Conservation (phyloP, 2,797 vertebrate genomes). For the Botia almorhae region DNA sequence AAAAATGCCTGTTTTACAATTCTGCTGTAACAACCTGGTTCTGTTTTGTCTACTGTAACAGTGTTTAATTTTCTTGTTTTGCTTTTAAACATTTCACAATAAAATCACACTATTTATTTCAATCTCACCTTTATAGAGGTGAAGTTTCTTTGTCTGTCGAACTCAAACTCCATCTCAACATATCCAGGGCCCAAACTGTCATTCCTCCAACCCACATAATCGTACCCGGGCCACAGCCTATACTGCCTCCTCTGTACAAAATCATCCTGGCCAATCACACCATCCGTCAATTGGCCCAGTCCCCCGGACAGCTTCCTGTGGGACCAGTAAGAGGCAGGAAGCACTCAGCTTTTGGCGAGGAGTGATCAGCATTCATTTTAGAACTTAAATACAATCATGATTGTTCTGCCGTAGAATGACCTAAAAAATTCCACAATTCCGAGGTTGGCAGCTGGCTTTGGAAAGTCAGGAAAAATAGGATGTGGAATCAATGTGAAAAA, state of each 20-base stretch:
- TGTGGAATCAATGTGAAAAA: not conserved
- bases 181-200: constrained; percentile 73
- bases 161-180: constrained; percentile 85
- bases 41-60: no score
- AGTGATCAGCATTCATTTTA: constrained; percentile 31
- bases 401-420: constrained; percentile 32
- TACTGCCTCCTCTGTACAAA: constrained; percentile 78
- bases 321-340: constrained; percentile 35
- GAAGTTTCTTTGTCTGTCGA: constrained; percentile 84
- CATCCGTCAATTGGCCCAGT: constrained; percentile 85
- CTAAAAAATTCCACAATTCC: not conserved
- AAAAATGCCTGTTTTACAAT: no score
- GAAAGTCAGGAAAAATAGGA: constrained; percentile 1
- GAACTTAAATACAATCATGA: constrained; percentile 12
- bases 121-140: constrained; percentile 84
- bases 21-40: no score
- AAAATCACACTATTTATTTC: no score
- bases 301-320: constrained; percentile 79
- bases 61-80: no score
- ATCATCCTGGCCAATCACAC: constrained; percentile 81
- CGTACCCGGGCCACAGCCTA: constrained; percentile 82
- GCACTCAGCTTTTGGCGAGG: constrained; percentile 12
- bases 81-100: no score
- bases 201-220: constrained; percentile 88
- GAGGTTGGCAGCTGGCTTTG: not conserved